Conservation (phyloP, 2,888 invertebrate species). For the Rapana venosa region DNA sequence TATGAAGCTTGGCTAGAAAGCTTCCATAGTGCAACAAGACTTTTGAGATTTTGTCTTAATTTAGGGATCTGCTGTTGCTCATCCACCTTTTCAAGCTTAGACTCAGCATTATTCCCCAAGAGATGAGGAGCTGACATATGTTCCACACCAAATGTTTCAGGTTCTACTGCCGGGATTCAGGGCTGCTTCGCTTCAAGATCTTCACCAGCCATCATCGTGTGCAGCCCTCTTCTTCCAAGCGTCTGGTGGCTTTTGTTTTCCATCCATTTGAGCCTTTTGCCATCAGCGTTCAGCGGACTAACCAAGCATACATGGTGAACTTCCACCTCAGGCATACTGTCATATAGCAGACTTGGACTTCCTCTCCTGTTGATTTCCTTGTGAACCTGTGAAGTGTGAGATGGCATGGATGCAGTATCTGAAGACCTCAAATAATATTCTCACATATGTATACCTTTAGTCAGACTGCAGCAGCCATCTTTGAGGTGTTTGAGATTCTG, state of each 20-base stretch:
- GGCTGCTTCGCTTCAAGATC: conserved; percentile 88
- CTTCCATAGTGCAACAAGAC: no score
- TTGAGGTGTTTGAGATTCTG: background rate
- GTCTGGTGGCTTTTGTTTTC: conserved; percentile 95
- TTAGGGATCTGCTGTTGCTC: no score
- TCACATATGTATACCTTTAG: background rate
- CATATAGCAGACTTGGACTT: background rate
- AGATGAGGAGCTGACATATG: background rate
- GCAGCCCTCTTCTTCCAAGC: conserved; percentile 82
- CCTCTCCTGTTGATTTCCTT: background rate
- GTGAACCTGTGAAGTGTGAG: background rate
- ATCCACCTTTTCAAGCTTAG: no score
- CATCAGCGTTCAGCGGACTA: conserved; percentile 94
- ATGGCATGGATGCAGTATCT: conserved; percentile 7
- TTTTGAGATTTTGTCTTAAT: no score
- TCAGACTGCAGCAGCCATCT: background rate
- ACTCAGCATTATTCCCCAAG: background rate
- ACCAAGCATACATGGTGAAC: conserved; percentile 95
- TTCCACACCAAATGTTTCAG: conserved; percentile 78
- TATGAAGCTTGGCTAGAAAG: no score
- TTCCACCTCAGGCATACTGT: conserved; percentile 87
- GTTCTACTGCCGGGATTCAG: conserved; percentile 90
- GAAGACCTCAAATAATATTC: background rate
- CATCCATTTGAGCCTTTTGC: conserved; percentile 98
- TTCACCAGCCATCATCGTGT: conserved; percentile 84